Conservation (phyloP, 2,797 vertebrate species). For the Petrocephalus schoutedeni region DNA sequence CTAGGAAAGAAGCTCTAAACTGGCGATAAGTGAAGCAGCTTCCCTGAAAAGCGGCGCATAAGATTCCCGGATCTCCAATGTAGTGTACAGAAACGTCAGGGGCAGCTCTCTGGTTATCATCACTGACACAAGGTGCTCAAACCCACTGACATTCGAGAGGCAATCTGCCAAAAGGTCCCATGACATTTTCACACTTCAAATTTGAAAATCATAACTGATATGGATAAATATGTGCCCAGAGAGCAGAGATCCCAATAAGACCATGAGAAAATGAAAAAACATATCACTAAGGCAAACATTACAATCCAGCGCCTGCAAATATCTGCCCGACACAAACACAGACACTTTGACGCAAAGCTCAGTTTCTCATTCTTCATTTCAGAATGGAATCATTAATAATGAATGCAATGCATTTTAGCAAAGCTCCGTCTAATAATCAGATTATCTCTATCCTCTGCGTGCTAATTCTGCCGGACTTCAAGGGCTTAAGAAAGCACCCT, state of each 20-base stretch:
- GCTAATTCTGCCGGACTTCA: constrained; percentile 72
- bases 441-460: constrained; percentile 66
- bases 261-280: background rate
- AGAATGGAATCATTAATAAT: constrained; percentile 68
- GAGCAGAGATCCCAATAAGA: background rate
- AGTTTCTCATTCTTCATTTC: constrained; percentile 36
- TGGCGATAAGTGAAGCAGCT: constrained; percentile 43
- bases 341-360: background rate
- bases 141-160: constrained; percentile 68
- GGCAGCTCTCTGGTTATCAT: constrained; percentile 67
- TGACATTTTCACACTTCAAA: background rate
- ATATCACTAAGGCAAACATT: background rate
- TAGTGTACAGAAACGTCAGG: constrained; percentile 52
- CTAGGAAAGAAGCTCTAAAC: constrained; percentile 32
- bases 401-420: constrained; percentile 68
- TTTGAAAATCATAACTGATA: background rate
- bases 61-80: background rate
- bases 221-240: background rate
- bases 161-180: constrained; percentile 40
- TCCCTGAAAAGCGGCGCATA: background rate
- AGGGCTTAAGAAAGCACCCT: constrained; percentile 43
- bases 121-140: constrained; percentile 70
- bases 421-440: constrained; percentile 61
- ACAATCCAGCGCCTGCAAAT: no score
- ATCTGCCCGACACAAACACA: background rate